Evolutionary conservation across 2,888 invertebrate species (phyloP).

Genomic region (Myopa tessellatipennis): DNA sequence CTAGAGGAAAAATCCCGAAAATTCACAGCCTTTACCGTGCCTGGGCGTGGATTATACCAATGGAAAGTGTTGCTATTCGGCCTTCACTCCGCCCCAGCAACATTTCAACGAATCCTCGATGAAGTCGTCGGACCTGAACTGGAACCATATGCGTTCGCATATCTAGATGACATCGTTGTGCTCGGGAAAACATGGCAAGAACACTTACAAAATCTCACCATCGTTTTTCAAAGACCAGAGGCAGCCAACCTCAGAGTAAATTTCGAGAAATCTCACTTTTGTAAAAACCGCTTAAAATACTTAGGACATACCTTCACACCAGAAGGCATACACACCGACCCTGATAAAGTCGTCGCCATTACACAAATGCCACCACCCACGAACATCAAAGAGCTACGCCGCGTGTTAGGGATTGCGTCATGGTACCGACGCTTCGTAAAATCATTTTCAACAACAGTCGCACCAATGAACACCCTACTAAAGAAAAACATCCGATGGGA

Average conservation of each 20-base stretch:
- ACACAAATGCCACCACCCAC: not conserved
- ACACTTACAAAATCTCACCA: too few species aligned
- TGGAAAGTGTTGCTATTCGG: not conserved
- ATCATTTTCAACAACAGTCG: not conserved
- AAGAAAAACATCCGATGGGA: not conserved
- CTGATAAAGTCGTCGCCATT: not conserved
- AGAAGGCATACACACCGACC: not conserved
- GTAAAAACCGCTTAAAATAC: too few species aligned
- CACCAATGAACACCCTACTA: not conserved
- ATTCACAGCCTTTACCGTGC: too few species aligned
- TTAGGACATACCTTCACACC: too few species aligned
- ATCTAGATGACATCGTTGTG: too few species aligned
- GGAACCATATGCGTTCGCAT: too few species aligned
- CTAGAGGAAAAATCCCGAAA: too few species aligned
- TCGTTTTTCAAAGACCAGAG: too few species aligned
- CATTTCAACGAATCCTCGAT: conserved; percentile 8
- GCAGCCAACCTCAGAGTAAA: too few species aligned
- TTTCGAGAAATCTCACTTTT: too few species aligned
- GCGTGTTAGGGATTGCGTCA: not conserved
- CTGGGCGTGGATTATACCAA: too few species aligned
- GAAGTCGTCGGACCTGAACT: not conserved
- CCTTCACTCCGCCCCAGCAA: not conserved
- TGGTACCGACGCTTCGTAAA: conserved; percentile 19
- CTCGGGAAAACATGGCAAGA: too few species aligned
- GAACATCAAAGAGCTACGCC: conserved; percentile 7